These are phyloP conservation scores for Sparus aurata DNA, from an alignment of 2,797 vertebrate species.

Conservation along the genomic window DNA sequence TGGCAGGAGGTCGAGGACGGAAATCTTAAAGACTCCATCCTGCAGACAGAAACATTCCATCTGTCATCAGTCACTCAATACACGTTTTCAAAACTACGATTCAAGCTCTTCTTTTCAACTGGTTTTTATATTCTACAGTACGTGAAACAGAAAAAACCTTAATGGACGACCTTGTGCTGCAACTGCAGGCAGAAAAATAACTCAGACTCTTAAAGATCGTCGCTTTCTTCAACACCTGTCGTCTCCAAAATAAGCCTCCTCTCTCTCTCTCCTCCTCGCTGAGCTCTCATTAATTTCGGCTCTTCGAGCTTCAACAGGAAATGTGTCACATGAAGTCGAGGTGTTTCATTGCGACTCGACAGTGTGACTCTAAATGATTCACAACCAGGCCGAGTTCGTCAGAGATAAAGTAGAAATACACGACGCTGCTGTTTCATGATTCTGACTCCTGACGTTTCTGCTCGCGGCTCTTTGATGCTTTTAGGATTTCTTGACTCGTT, in stretches of 20 bases:
- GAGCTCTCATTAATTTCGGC: neutral
- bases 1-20: too few relatives aligned
- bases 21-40: too few relatives aligned
- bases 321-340: neutral
- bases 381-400: constrained; percentile 14
- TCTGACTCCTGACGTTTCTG: constrained; percentile 14
- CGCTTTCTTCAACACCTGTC: neutral
- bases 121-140: too few relatives aligned
- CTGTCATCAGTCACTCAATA: too few relatives aligned
- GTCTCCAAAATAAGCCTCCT: neutral
- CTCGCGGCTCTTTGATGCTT: neutral
- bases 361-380: constrained; percentile 34
- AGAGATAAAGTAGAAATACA: constrained; percentile 23
- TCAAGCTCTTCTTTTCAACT: too few relatives aligned
- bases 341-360: constrained; percentile 1
- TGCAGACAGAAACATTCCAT: too few relatives aligned
- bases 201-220: neutral
- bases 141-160: neutral
- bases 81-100: too few relatives aligned
- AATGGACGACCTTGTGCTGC: neutral
- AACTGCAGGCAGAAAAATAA: neutral
- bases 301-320: neutral
- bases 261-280: neutral
- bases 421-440: constrained; percentile 13
- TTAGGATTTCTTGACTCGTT: constrained; percentile 22